Evolutionary conservation across 2,113 vertebrate species (phyloP).

Genomic region (Sterna hirundo): DNA sequence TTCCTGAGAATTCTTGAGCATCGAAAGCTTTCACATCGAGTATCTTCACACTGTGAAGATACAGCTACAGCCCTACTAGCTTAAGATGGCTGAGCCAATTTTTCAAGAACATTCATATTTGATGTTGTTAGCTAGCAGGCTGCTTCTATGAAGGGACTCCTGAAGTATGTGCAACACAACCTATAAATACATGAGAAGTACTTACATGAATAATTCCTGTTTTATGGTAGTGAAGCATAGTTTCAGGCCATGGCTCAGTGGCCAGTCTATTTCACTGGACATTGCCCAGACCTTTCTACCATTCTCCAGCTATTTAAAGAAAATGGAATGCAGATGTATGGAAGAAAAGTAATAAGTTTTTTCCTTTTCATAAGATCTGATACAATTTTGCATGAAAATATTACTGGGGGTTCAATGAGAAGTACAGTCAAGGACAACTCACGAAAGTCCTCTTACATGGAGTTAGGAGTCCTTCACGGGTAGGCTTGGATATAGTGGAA

Average conservation of each 20-base stretch:
- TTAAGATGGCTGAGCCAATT: background rate
- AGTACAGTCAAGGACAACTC: background rate
- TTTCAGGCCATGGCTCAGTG: background rate
- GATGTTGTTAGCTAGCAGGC: background rate
- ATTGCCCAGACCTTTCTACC: background rate
- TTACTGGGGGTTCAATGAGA: background rate
- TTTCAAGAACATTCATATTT: background rate
- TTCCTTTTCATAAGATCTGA: background rate
- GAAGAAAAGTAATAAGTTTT: background rate
- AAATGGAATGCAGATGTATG: background rate
- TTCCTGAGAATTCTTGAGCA: background rate
- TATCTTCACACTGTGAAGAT: background rate
- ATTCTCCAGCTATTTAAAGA: background rate
- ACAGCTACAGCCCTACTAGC: background rate
- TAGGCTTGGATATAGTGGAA: background rate
- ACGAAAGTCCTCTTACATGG: background rate
- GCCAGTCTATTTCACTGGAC: background rate
- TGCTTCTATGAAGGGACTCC: background rate
- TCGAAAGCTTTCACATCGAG: background rate
- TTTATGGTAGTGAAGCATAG: background rate
- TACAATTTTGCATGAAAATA: background rate
- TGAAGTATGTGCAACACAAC: background rate
- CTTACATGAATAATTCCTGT: background rate
- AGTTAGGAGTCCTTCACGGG: background rate
- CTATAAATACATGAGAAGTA: background rate